These are phyloP conservation scores for Andricus curvator DNA, from an alignment of 2,888 invertebrate species.

Conservation along the genomic window DNA sequence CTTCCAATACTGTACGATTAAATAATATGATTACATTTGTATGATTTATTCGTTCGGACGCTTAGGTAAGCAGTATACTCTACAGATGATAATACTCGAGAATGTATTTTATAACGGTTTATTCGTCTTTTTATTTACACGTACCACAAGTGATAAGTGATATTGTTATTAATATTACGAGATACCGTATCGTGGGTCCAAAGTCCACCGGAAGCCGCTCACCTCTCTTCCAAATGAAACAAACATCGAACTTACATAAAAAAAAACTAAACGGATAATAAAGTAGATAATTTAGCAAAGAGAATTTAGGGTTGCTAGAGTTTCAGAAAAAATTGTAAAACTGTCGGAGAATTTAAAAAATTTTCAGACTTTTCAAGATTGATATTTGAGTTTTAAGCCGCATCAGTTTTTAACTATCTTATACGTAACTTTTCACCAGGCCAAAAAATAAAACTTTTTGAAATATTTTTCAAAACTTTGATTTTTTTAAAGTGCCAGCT, in stretches of 20 bases:
- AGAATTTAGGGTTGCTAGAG: not conserved
- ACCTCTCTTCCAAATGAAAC: conserved; percentile 8
- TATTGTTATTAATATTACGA: conserved; percentile 74
- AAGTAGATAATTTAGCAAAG: not conserved
- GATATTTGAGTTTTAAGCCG: too few relatives aligned
- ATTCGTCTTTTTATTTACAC: conserved; percentile 77
- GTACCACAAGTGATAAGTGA: conserved; percentile 77
- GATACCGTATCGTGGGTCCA: conserved; percentile 33
- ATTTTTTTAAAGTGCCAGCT: too few relatives aligned
- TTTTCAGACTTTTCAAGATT: too few relatives aligned
- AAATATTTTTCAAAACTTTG: too few relatives aligned
- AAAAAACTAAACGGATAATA: conserved; percentile 42
- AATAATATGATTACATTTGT: conserved; percentile 67
- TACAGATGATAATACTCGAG: conserved; percentile 75
- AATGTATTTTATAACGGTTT: conserved; percentile 78
- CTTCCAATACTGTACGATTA: conserved; percentile 76
- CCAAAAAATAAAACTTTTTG: too few relatives aligned
- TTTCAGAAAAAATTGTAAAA: not conserved
- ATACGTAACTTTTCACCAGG: too few relatives aligned
- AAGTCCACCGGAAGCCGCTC: conserved; percentile 15
- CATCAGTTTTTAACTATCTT: too few relatives aligned
- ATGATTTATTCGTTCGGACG: conserved; percentile 73
- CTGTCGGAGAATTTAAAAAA: not conserved
- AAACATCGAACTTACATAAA: conserved; percentile 47
- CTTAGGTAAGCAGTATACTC: conserved; percentile 67